Evolutionary conservation across 2,797 vertebrate genomes (phyloP).

Genomic region (Thripadectes ignobilis): DNA sequence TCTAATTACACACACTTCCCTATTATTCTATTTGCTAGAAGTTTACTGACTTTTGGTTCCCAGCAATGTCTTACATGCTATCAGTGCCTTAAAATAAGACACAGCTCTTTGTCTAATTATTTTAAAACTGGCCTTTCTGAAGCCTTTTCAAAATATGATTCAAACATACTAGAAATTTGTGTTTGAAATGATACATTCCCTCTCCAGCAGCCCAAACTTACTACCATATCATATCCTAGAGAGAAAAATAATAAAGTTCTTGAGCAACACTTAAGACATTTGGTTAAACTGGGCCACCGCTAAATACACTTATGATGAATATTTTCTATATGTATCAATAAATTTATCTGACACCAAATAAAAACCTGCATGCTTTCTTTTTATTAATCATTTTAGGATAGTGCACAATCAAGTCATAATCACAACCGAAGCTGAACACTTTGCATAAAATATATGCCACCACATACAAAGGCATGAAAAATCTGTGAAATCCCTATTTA

Average conservation of each 20-base stretch:
- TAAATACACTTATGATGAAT: neutral
- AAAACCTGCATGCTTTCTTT: neutral
- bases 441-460: neutral
- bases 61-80: neutral
- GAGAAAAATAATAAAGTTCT: neutral
- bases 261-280: neutral
- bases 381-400: neutral
- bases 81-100: neutral
- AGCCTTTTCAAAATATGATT: neutral
- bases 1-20: neutral
- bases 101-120: neutral
- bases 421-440: neutral
- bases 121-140: neutral
- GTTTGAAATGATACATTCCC: neutral
- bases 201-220: neutral
- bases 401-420: neutral
- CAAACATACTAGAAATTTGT: neutral
- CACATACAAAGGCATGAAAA: neutral
- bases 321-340: neutral
- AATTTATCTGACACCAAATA: neutral
- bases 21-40: neutral
- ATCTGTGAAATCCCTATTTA: neutral
- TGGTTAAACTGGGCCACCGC: neutral
- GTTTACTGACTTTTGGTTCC: neutral
- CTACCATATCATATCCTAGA: neutral